A percentile compares a stretch with the other conserved stretches of the same genome.
phyloP scores from a whole-genome alignment of 2,888 invertebrate species.

The Amblyteles armatorius region DNA sequence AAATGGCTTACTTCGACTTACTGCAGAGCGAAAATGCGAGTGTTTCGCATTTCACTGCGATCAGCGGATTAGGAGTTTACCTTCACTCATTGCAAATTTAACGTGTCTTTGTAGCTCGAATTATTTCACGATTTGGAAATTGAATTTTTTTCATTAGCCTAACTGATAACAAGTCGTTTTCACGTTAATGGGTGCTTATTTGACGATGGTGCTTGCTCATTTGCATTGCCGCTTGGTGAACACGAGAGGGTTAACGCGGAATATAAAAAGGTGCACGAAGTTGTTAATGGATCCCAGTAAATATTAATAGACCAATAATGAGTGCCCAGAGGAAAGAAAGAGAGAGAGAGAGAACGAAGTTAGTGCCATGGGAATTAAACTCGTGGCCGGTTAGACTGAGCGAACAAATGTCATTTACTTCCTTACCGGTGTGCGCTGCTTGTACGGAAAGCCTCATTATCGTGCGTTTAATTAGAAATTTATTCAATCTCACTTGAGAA shows the following conservation, averaged over 20 bases:
- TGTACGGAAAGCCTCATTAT: constrained; percentile 56
- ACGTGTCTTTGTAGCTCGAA: not conserved
- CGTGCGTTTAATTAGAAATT: constrained; percentile 19
- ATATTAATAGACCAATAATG: constrained; percentile 59
- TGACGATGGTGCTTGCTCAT: not conserved
- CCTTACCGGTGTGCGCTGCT: constrained; percentile 30
- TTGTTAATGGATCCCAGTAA: constrained; percentile 55
- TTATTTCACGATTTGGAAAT: not conserved
- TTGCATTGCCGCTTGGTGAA: not conserved
- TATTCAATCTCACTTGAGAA: constrained; percentile 10
- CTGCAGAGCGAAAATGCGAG: not conserved
- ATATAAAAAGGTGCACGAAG: constrained; percentile 18
- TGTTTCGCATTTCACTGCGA: not conserved
- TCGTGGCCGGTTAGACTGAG: constrained; percentile 25
- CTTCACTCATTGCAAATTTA: not conserved
- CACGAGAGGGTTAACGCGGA: not conserved
- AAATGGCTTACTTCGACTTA: not conserved
- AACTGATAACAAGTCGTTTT: not conserved
- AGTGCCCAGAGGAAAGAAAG: constrained; percentile 17
- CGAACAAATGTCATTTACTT: constrained; percentile 51
- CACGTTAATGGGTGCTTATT: not conserved
- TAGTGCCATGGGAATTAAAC: constrained; percentile 55
- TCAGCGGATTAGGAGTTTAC: not conserved
- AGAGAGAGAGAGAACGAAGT: constrained; percentile 28
- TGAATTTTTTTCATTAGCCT: not conserved